Evolutionary conservation across 2,888 invertebrate species (phyloP), one percentile per base, ranked within the genome.

Genomic region (Lissocephala sabroskyi): DNA sequence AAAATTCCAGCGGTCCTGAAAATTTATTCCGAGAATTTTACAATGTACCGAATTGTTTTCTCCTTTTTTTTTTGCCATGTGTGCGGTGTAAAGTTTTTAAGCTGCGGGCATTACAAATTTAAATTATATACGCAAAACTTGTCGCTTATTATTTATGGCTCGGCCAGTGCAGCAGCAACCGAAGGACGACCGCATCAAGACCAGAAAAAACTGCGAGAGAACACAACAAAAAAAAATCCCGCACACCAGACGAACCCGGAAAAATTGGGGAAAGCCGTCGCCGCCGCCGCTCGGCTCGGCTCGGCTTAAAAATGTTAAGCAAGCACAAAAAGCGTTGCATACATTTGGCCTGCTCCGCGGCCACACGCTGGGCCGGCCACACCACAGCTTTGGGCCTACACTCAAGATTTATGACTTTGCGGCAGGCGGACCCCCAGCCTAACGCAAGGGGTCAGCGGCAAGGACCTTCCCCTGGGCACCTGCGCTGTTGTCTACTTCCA

Each of bases 71-170:
- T 52, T 68, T 60, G 65, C 48, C 50, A 50, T 57, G 51, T 28
- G n/a, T n/a, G n/a, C n/a, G n/a, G n/a, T n/a, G n/a, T n/a, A n/a
- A n/a, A n/a, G n/a, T n/a, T n/a, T n/a, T n/a, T n/a, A n/a, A n/a
- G 41, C 6, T 46, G 41, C 46, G 43, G 42, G 56, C 65, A 65
- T 62, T 53, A 55, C 65, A 61, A 63, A 73, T 67, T 67, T 73
- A 67, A 68, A 67, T 67, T 65, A 29, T 14, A 44, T 44, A 41
- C 36, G 18, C 26, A 55, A 64, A n/a, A 62, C 55, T 59, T 63
- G 63, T 73, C 70, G 65, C 74, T 57, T 64, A 73, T 73, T 73
- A 73, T 68, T 68, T 68, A 68, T 68, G 55, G 49, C 50, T 44
- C 35, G 23, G 4, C n/a, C n/a, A n/a, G 23, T 23, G 7, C 23